Conservation (phyloP, 92 coral and sea anemone species). For the Isaurus tuberculatus region DNA sequence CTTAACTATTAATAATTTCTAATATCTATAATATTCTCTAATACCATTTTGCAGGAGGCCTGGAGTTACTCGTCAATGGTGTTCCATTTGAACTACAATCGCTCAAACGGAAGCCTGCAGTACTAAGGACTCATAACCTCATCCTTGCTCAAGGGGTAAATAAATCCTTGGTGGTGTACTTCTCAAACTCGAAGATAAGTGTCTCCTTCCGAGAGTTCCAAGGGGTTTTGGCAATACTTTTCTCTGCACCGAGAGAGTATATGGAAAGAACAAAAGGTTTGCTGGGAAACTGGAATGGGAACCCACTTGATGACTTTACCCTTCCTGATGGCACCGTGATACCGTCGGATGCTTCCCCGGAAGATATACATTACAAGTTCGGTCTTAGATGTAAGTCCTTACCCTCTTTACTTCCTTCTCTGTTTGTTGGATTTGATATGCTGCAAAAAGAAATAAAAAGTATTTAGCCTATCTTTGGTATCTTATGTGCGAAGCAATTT, state of each 20-base stretch:
- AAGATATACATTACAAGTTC: conserved; percentile 75
- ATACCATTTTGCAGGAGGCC: conserved; percentile 30
- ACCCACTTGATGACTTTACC: conserved; percentile 67
- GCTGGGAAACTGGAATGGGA: conserved; percentile 82
- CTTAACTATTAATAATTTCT: background rate
- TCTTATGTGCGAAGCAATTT: no score
- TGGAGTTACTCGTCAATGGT: conserved; percentile 18
- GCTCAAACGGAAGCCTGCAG: conserved; percentile 23
- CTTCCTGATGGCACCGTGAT: conserved; percentile 74
- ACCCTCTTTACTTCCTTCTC: no score
- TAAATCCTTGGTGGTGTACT: conserved; percentile 17
- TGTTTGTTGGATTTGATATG: no score
- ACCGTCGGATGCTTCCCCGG: conserved; percentile 67
- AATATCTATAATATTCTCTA: background rate
- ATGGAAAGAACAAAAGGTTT: conserved; percentile 75
- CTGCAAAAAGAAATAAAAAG: no score
- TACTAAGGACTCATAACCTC: background rate
- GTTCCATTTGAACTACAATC: conserved; percentile 12
- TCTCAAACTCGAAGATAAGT: conserved; percentile 59
- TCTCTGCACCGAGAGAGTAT: conserved; percentile 61
- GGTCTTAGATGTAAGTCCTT: conserved; percentile 74
- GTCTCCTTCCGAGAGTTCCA: conserved; percentile 55
- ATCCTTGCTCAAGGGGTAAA: conserved; percentile 36
- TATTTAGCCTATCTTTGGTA: no score
- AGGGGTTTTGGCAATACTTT: conserved; percentile 55